phyloP scores from a whole-genome alignment of 1,140 invertebrate genomes.

The Heliconius eleuchia region DNA sequence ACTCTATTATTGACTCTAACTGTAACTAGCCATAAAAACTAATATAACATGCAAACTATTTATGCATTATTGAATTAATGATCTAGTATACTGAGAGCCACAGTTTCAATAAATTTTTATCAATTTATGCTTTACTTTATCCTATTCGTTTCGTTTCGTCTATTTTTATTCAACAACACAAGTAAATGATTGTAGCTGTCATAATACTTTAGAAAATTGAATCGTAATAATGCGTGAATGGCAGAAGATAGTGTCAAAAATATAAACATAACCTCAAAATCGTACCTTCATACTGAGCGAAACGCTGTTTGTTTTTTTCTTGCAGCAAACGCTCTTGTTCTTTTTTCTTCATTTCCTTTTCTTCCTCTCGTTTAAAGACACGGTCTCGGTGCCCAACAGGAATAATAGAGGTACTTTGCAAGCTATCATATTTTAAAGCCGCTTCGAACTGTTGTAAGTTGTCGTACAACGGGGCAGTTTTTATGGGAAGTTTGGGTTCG shows the following conservation, averaged over 20 bases:
- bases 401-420: slow-evolving; percentile 40
- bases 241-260: background rate
- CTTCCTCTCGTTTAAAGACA: slow-evolving; percentile 58
- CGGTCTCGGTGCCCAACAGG: slow-evolving; percentile 53
- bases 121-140: too few species aligned
- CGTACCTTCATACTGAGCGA: slow-evolving; percentile 64
- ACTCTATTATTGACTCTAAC: slow-evolving; percentile 3
- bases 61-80: background rate
- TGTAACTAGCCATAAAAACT: slow-evolving; percentile 2
- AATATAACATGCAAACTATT: slow-evolving; percentile 4
- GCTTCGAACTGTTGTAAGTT: slow-evolving; percentile 84
- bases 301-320: slow-evolving; percentile 68
- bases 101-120: background rate
- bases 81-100: background rate
- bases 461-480: slow-evolving; percentile 83
- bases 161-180: too few species aligned
- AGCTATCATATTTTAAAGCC: slow-evolving; percentile 47
- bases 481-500: slow-evolving; percentile 79
- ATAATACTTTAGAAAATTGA: background rate
- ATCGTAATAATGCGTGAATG: background rate
- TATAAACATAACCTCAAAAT: slow-evolving; percentile 66
- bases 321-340: slow-evolving; percentile 52
- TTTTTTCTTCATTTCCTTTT: slow-evolving; percentile 52
- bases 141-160: too few species aligned
- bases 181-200: background rate